Conservation (phyloP, 2,113 vertebrate genomes). For the Hemiscyllium ocellatum region DNA sequence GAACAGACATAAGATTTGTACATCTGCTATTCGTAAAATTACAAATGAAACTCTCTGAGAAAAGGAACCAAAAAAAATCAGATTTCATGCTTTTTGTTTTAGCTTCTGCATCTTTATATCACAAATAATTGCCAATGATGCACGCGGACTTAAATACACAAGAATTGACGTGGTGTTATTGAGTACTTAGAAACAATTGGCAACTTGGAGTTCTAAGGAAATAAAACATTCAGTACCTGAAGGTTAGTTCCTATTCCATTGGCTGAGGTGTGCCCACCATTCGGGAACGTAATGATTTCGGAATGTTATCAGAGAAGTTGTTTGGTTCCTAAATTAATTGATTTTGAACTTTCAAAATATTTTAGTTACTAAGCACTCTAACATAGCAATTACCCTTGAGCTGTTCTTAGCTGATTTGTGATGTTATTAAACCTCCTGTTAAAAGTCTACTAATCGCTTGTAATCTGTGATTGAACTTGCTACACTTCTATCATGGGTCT, state of each 20-base stretch:
- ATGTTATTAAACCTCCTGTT: background rate
- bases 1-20: background rate
- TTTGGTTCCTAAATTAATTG: background rate
- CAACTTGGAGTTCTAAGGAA: background rate
- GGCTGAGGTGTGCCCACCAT: background rate
- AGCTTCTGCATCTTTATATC: background rate
- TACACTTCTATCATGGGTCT: background rate
- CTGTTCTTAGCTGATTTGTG: slow-evolving; percentile 1
- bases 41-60: background rate
- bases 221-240: background rate
- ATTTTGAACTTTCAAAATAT: background rate
- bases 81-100: background rate
- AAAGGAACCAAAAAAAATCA: background rate
- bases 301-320: background rate
- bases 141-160: background rate
- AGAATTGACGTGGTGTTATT: background rate
- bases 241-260: background rate
- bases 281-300: background rate
- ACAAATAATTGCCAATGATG: background rate
- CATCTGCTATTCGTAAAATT: background rate
- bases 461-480: background rate
- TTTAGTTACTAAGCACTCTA: background rate
- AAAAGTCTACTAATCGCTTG: background rate
- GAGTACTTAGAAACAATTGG: background rate
- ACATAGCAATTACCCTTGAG: background rate